phyloP scores from a whole-genome alignment of 2,888 invertebrate species.

The Elegia similella region DNA sequence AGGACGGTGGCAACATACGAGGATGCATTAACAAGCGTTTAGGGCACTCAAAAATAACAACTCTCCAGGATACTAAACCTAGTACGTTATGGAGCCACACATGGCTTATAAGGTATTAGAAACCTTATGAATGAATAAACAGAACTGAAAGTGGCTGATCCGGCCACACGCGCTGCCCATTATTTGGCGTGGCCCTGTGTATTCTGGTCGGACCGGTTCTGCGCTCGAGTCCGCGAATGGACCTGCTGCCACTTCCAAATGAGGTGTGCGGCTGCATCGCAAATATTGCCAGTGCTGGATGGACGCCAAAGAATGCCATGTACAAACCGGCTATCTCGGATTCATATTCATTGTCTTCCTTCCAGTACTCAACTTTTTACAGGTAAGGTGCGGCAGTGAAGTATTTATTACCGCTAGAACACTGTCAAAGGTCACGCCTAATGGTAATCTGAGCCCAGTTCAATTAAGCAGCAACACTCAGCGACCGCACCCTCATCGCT shows the following conservation, averaged over 20 bases:
- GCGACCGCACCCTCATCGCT: conserved; percentile 35
- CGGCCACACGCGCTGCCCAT: conserved; percentile 45
- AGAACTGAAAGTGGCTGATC: conserved; percentile 48
- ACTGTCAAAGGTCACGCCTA: conserved; percentile 53
- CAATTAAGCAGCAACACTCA: conserved; percentile 47
- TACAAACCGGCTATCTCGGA: conserved; percentile 20
- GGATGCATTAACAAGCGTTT: conserved; percentile 32
- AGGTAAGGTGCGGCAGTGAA: conserved; percentile 45
- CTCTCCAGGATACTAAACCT: conserved; percentile 44
- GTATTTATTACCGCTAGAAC: conserved; percentile 40
- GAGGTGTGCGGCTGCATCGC: conserved; percentile 65
- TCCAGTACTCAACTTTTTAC: conserved; percentile 19
- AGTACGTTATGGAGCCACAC: conserved; percentile 33
- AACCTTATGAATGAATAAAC: conserved; percentile 40
- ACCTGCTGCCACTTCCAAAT: conserved; percentile 74
- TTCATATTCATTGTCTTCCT: background rate
- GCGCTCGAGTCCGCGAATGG: conserved; percentile 66
- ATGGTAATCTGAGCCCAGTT: conserved; percentile 49
- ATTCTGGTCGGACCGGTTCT: conserved; percentile 77
- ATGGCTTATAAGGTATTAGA: conserved; percentile 29
- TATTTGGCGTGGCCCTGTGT: conserved; percentile 63
- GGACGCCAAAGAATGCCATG: conserved; percentile 33
- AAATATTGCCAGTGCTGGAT: conserved; percentile 52
- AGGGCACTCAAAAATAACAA: conserved; percentile 58
- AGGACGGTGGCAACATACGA: conserved; percentile 29